phyloP scores from a whole-genome alignment of 2,797 vertebrate genomes.

The Coccyzus lansbergi region DNA sequence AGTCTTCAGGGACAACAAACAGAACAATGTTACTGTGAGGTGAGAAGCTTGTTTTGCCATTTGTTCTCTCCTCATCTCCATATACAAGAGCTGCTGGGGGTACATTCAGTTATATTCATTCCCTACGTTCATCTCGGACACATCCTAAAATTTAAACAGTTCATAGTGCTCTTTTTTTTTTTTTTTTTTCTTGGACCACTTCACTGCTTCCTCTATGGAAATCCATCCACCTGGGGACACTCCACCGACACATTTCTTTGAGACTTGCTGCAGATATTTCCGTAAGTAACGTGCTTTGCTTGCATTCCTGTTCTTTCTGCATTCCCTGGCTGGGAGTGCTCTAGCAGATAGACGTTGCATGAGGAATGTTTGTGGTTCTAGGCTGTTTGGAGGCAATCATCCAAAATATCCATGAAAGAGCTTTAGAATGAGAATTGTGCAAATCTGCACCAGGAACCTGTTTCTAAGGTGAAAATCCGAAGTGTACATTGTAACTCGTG shows the following conservation, averaged over 20 bases:
- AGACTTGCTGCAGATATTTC: neutral
- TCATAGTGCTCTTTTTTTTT: neutral
- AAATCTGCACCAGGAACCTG: neutral
- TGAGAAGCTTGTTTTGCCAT: slow-evolving; percentile 3
- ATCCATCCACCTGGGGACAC: neutral
- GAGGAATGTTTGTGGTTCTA: neutral
- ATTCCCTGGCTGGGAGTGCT: neutral
- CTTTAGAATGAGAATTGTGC: neutral
- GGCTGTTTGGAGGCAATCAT: neutral
- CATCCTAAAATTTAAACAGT: neutral
- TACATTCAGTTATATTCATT: neutral
- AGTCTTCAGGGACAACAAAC: slow-evolving; percentile 20
- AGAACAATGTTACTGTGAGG: slow-evolving; percentile 14
- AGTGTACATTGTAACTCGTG: accelerated
- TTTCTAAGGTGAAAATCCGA: neutral
- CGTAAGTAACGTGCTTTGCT: neutral
- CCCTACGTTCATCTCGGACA: neutral
- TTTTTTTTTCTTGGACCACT: neutral
- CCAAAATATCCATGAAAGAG: neutral
- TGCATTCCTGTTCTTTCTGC: neutral
- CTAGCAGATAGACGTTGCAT: accelerated
- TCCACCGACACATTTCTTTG: neutral
- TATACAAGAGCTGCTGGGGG: neutral
- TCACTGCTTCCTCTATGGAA: slow-evolving; percentile 20
- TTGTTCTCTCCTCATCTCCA: neutral